Evolutionary conservation across 2,113 vertebrate species (phyloP).

Genomic region (Uria aalge): DNA sequence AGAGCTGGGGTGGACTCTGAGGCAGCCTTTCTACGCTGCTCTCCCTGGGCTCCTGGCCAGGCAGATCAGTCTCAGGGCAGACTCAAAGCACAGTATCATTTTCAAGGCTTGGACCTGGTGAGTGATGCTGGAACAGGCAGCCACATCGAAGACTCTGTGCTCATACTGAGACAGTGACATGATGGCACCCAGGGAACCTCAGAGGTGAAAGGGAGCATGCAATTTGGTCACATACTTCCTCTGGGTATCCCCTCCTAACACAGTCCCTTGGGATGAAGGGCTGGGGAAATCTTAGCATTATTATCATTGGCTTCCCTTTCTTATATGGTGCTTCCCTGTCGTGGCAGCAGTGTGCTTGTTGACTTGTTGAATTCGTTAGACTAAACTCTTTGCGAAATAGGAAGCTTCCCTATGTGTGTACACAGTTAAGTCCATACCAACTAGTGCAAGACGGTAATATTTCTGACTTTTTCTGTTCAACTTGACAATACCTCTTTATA

Average conservation of each 20-base stretch:
- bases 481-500: background rate
- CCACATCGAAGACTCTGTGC: background rate
- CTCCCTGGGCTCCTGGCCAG: background rate
- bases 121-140: background rate
- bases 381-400: background rate
- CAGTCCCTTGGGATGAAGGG: background rate
- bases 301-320: background rate
- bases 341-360: background rate
- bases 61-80: background rate
- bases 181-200: background rate
- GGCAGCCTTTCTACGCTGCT: background rate
- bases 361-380: accelerated
- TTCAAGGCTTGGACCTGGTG: background rate
- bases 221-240: background rate
- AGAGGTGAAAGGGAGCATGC: background rate
- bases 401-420: background rate
- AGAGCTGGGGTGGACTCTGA: background rate
- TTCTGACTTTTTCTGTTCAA: background rate
- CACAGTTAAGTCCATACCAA: background rate
- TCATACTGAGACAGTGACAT: background rate
- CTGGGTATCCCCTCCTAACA: background rate
- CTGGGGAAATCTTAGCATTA: background rate
- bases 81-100: background rate
- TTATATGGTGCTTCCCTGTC: background rate
- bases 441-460: background rate